A percentile compares a stretch with the other conserved stretches of the same genome.
Evolutionary conservation across 2,888 invertebrate species (phyloP).

Genomic region (Chalcis sispes): DNA sequence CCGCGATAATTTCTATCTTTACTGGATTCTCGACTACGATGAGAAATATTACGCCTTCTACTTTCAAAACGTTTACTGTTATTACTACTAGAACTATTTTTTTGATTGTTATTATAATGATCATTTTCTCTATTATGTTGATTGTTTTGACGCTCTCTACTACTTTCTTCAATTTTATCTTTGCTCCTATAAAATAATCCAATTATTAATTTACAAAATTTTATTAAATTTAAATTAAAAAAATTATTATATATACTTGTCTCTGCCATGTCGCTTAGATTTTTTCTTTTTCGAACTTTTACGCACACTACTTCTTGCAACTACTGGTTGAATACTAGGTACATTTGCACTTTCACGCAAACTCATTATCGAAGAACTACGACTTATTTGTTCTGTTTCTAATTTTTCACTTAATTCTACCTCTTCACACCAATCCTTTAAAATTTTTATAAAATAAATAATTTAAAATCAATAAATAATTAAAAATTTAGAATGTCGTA

Average conservation of each 20-base stretch:
- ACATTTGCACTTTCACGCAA: conserved; percentile 70
- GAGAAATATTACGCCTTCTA: conserved; percentile 68
- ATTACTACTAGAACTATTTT: conserved; percentile 60
- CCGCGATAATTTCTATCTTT: conserved; percentile 74
- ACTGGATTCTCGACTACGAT: conserved; percentile 76
- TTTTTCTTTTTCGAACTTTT: conserved; percentile 76
- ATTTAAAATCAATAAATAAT: conserved; percentile 10
- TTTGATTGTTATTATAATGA: conserved; percentile 69
- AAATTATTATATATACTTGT: conserved; percentile 62
- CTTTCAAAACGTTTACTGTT: conserved; percentile 66
- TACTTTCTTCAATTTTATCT: conserved; percentile 69
- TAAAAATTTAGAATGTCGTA: neutral
- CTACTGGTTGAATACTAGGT: conserved; percentile 73
- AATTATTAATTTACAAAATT: conserved; percentile 16
- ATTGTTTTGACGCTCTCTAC: conserved; percentile 73
- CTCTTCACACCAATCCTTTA: conserved; percentile 81
- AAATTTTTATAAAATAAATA: conserved; percentile 38
- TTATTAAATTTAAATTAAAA: conserved; percentile 34
- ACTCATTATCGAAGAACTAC: conserved; percentile 79
- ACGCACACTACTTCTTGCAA: conserved; percentile 74
- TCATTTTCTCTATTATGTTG: conserved; percentile 73
- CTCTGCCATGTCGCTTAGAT: conserved; percentile 59
- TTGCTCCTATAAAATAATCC: conserved; percentile 62
- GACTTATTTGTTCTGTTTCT: conserved; percentile 77
- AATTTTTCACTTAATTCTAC: conserved; percentile 78